Base-by-base conservation (phyloP, 2,888 invertebrate species). In the Alloscopus bannaensis region DNA sequence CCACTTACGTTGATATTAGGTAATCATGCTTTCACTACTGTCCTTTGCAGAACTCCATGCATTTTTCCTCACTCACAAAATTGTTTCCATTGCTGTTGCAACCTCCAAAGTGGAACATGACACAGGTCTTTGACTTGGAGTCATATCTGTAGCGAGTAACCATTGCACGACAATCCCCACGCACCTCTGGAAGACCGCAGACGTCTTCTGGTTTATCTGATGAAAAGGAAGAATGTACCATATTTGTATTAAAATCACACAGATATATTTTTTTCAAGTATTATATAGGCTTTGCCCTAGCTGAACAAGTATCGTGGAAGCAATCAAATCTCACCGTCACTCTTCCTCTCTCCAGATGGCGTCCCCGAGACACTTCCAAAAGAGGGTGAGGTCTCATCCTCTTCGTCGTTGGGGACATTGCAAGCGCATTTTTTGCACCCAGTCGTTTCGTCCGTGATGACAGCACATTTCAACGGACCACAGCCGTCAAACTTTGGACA, bases 31-130 rank as follows among this genome's bases (percentile, higher is more conserved):
- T n/a, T n/a, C n/a, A 50, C n/a, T 80, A 85, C 59, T 85, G 85
- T 28, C 90, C 90, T 84, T 88, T 87, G 84, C 91, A 91, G 80
- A 88, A 88, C 47, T 88, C 87, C 88, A 89, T 88, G 85, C 91
- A 91, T 68, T 89, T 88, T 81, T 89, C 89, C 82, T 89, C 88
- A 77, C 89, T 88, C 72, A 88, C 83, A 86, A 91, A 91, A 83
- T 91, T 91, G 86, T 91, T 91, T 75, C 88, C 89, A 84, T 91
- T 91, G 80, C 91, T 91, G 86, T 89, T 90, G 84, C 91, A 91
- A 69, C 91, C 91, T 2, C 91, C 91, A 81, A 90, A 91, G 82
- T 89, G 89, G 86, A 91, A 91, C 84, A 90, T 89, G 4, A 88
- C 86, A 78, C 91, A 91, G 69, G 89, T 88, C 77, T 88, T 89